Evolutionary conservation across 2,888 invertebrate species (phyloP).

Genomic region (Dynastes grantii): DNA sequence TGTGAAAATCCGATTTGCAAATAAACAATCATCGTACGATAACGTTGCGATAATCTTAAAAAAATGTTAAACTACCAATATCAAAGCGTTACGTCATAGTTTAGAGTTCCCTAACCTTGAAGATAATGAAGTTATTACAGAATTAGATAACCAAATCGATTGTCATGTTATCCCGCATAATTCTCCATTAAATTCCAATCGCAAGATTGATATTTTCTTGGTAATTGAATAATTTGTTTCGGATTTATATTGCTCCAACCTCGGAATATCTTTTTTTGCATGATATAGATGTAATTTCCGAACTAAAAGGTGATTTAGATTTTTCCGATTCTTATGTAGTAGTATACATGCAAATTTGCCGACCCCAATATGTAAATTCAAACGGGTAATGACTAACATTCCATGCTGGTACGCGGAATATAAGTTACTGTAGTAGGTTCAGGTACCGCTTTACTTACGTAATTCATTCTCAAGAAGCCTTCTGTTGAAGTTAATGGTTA

Average conservation of each 20-base stretch:
- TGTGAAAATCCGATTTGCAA: no score
- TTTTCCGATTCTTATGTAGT: constrained; percentile 17
- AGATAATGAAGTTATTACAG: no score
- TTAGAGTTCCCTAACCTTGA: no score
- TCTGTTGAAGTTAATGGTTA: not conserved
- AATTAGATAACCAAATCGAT: no score
- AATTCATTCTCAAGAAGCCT: not conserved
- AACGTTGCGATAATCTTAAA: no score
- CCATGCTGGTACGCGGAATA: not conserved
- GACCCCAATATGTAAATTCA: constrained; percentile 40
- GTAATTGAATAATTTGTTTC: not conserved
- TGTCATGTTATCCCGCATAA: no score
- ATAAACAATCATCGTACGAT: no score
- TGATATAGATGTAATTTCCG: not conserved
- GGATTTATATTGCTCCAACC: not conserved
- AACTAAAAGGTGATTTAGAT: constrained; percentile 10
- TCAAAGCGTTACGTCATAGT: no score
- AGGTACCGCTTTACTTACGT: constrained; percentile 3
- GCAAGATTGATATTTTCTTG: not conserved
- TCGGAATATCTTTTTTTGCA: not conserved
- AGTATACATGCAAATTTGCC: constrained; percentile 15
- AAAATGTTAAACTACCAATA: no score
- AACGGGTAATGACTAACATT: constrained; percentile 8
- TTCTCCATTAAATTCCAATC: not conserved
- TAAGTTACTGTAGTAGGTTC: constrained; percentile 19